phyloP scores from a whole-genome alignment of 2,797 vertebrate species.

The Meda fulgida region DNA sequence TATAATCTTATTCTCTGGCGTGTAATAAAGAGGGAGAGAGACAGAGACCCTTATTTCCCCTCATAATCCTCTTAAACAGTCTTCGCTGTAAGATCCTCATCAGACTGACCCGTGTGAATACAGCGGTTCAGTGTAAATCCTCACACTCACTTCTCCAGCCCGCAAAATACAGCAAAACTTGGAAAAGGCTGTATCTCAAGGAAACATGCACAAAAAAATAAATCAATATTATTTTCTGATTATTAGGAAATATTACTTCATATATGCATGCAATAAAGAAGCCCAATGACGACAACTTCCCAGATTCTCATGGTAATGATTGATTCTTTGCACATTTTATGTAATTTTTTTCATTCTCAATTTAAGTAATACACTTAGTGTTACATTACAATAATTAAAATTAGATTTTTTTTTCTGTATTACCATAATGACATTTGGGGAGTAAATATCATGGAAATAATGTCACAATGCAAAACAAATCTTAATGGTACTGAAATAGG shows the following conservation, averaged over 20 bases:
- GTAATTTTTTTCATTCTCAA: not conserved
- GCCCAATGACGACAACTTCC: not conserved
- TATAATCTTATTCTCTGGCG: not conserved
- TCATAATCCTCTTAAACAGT: constrained; percentile 39
- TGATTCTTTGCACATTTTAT: not conserved
- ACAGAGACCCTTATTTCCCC: constrained; percentile 20
- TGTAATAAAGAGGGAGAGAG: constrained; percentile 5
- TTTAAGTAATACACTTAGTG: not conserved
- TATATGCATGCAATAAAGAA: not conserved
- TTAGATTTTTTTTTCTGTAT: not conserved
- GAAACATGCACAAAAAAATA: not conserved
- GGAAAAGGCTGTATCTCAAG: not conserved
- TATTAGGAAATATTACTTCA: not conserved
- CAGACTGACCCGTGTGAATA: constrained; percentile 9
- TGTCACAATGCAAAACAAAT: not conserved
- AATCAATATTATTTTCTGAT: not conserved
- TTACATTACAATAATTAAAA: not conserved
- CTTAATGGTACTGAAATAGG: not conserved
- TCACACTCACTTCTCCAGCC: not conserved
- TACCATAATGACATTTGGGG: not conserved
- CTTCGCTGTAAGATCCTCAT: not conserved
- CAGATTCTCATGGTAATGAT: not conserved
- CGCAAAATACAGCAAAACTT: not conserved
- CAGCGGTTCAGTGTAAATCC: not conserved
- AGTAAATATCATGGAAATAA: not conserved